Evolutionary conservation across 2,888 invertebrate species (phyloP), one percentile per base, ranked within the genome.

Genomic region (Pristionchus japonicus): DNA sequence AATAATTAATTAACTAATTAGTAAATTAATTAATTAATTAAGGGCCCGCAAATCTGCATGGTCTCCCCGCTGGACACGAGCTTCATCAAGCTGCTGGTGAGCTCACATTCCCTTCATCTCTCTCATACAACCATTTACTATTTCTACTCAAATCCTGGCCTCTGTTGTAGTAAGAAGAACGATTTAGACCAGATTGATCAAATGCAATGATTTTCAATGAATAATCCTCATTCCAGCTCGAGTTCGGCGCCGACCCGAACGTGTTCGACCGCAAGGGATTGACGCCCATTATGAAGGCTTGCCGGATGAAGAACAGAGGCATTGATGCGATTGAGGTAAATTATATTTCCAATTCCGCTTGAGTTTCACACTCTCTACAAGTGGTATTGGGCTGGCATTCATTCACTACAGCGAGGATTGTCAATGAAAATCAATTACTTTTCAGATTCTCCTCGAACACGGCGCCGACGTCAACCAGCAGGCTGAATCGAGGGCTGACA

Each of bases 271-370:
- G 98, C 57, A 96, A 97, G 89, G 98, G 98, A 0, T 95, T 98
- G 27, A 97, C 97, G 0, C 97, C 97, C 0, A 95, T 98, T 37
- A 98, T 98, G 98, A 97, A 97, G 94, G 97, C 97, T 13, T 97
- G 97, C 27, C 95, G 97, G 85, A 96, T 97, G 93, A 96, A 96
- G 31, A 96, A 97, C 95, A 97, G 97, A 95, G 93, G 95, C 49
- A 91, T 92, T 93, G 95, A 23, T 95, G 97, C 96, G 96, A 97
- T 87, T 96, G 97, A 95, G 80, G 89, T 89, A 34, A 43, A 9
- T 6, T 70, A 43, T 43, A 9, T 4, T 37, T 37, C 67, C 31
- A 67, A 70, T 70, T 52, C 31, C 27, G 17, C 20, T 6, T 47
- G 27, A 23, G 43, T 82, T 49, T 49, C 49, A 9, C 17, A 15